phyloP scores from a whole-genome alignment of 2,888 invertebrate species.

The Barypeithes pellucidus region DNA sequence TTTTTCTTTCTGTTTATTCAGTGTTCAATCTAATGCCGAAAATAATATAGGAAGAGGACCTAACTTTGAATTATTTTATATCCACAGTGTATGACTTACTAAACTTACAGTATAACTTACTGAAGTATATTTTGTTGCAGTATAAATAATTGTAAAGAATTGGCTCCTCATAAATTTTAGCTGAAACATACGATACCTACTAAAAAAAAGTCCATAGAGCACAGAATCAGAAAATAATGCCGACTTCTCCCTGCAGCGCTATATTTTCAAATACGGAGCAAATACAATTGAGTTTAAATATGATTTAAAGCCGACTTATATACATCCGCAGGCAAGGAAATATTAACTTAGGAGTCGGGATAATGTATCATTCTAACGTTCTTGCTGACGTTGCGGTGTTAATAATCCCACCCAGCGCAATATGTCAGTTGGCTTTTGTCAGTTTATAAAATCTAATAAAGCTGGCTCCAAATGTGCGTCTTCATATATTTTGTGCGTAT shows the following conservation, averaged over 20 bases:
- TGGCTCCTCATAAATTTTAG: constrained; percentile 8
- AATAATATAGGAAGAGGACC: too few relatives aligned
- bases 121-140: too few relatives aligned
- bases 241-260: constrained; percentile 28
- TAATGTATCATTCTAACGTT: constrained; percentile 47
- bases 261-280: constrained; percentile 54
- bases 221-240: constrained; percentile 26
- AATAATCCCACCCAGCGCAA: constrained; percentile 39
- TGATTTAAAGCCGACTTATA: constrained; percentile 67
- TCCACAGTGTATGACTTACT: too few relatives aligned
- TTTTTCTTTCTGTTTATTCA: too few relatives aligned
- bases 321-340: constrained; percentile 53
- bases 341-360: constrained; percentile 42
- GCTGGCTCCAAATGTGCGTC: constrained; percentile 6
- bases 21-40: too few relatives aligned
- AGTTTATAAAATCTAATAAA: constrained; percentile 43
- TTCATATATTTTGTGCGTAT: background rate
- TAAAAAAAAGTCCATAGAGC: background rate
- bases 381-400: constrained; percentile 48
- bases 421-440: constrained; percentile 46
- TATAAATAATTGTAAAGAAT: background rate
- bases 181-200: background rate
- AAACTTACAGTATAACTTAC: too few relatives aligned
- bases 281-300: constrained; percentile 68
- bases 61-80: too few relatives aligned